These are phyloP conservation scores for Scaptomyza flava DNA, from an alignment of 2,888 invertebrate genomes.

Conservation along the genomic window DNA sequence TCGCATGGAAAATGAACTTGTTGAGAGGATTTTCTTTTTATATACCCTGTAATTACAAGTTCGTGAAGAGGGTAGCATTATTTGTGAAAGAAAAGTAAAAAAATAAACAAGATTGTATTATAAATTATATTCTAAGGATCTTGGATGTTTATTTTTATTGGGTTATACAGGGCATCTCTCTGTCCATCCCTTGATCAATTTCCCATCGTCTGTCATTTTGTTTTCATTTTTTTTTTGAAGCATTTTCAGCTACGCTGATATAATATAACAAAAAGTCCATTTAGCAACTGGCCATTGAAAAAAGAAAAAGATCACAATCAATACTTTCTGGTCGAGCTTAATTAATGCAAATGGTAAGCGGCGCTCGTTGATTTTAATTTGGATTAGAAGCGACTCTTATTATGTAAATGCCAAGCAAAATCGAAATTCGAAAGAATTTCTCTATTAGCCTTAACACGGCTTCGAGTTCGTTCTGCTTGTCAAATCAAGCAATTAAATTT, in stretches of 20 bases:
- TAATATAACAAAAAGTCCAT: conserved; percentile 38
- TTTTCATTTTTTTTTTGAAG: conserved; percentile 1
- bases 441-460: neutral
- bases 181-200: neutral
- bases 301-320: conserved; percentile 63
- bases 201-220: neutral
- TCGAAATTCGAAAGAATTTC: conserved; percentile 16
- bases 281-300: conserved; percentile 45
- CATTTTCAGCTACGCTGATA: conserved; percentile 18
- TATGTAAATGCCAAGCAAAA: conserved; percentile 40
- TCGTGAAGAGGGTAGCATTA: neutral
- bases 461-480: conserved; percentile 1
- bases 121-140: too few relatives aligned
- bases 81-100: too few relatives aligned
- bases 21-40: conserved; percentile 56
- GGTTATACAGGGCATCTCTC: neutral
- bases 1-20: conserved; percentile 65
- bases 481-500: conserved; percentile 74
- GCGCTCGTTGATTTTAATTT: conserved; percentile 73
- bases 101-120: too few relatives aligned
- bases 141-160: too few relatives aligned
- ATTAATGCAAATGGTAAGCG: conserved; percentile 75
- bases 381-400: conserved; percentile 63
- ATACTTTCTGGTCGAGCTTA: conserved; percentile 59
- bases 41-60: conserved; percentile 37